Base-by-base conservation (phyloP, 2,113 vertebrate species). In the Takifugu flavidus region DNA sequence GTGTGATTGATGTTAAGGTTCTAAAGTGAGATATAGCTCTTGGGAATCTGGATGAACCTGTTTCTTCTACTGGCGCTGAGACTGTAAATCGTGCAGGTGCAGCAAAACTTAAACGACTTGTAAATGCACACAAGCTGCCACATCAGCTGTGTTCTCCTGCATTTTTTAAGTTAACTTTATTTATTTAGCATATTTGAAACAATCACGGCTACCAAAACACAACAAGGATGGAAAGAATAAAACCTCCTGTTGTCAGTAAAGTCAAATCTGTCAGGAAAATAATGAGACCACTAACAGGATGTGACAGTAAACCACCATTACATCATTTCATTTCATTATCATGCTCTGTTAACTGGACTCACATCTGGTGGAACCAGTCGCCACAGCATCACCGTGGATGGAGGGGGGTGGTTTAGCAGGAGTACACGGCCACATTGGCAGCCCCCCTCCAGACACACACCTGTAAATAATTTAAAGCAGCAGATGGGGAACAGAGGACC, bases 401-500 rank as follows among this genome's bases (percentile, higher is more conserved):
- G 64, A 49, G 69, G 42, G 65, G 62, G 54, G 49, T 75, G 58
- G n/a, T 5, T 55, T 59, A 52, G 67, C 75, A 65, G 66, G 59
- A 70, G 72, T 58, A 44, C 12, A 39, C 34, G 34, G 34, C 34
- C 34, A 47, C 45, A 68, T 74, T 51, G 69, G 63, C 42, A 59
- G 47, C 59, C 65, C 70, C 55, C 13, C 53, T 25, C 54, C 10
- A 6, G 49, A 61, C 53, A 50, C 42, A 66, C 69, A 79, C 76
- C 75, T 83, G 79, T 89, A 72, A 88, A 89, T 90, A 70, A 90
- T 88, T 88, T 63, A 88, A 75, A 59, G 59, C 53, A 67, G 53
- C 77, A 80, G 74, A 80, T 78, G 79, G 78, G 74, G 65, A 62
- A 8, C 56, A 65, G 53, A 59, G 43, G 31, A 26, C 42, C 43